A percentile compares a stretch with the other conserved stretches of the same genome.
These are phyloP conservation scores for Acrobeloides nanus DNA, from an alignment of 2,888 invertebrate species.

Conservation along the genomic window DNA sequence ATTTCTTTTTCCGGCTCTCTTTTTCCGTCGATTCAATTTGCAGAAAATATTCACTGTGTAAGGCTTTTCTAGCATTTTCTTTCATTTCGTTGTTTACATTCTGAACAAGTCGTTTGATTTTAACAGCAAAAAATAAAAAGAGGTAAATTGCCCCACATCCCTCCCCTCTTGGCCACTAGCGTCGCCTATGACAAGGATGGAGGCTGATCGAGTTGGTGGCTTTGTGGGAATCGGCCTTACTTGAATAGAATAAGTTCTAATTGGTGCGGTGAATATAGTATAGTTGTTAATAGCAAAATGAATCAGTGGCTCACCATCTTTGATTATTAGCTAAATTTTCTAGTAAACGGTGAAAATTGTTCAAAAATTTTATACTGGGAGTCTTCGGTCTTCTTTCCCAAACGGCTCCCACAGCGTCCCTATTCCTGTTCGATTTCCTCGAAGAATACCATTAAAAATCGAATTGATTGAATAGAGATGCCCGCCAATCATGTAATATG, in stretches of 20 bases:
- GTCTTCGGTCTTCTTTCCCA: constrained; percentile 55
- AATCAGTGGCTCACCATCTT: constrained; percentile 55
- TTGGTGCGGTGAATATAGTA: constrained; percentile 58
- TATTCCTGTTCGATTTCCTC: constrained; percentile 57
- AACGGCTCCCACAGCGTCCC: constrained; percentile 57
- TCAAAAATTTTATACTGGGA: too few relatives aligned
- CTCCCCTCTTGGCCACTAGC: too few relatives aligned
- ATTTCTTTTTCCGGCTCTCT: too few relatives aligned
- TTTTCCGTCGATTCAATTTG: constrained; percentile 53
- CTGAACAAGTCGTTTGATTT: constrained; percentile 15
- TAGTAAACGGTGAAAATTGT: too few relatives aligned
- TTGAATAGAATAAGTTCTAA: constrained; percentile 56
- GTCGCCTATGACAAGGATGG: too few relatives aligned
- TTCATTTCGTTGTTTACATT: constrained; percentile 19
- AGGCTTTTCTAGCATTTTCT: constrained; percentile 30
- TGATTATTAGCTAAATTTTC: constrained; percentile 45
- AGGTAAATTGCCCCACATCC: too few relatives aligned
- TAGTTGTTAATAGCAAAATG: constrained; percentile 59
- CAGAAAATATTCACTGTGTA: constrained; percentile 55
- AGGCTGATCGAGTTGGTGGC: too few relatives aligned
- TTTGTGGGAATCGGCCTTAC: too few relatives aligned
- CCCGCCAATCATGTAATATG: constrained; percentile 57
- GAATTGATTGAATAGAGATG: constrained; percentile 58
- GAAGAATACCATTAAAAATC: constrained; percentile 58
- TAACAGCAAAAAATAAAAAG: too few relatives aligned